Percentiles rank a stretch among this genome's conserved stretches.
These are phyloP conservation scores for Lates japonicus DNA, from an alignment of 2,797 vertebrate genomes.

Conservation along the genomic window DNA sequence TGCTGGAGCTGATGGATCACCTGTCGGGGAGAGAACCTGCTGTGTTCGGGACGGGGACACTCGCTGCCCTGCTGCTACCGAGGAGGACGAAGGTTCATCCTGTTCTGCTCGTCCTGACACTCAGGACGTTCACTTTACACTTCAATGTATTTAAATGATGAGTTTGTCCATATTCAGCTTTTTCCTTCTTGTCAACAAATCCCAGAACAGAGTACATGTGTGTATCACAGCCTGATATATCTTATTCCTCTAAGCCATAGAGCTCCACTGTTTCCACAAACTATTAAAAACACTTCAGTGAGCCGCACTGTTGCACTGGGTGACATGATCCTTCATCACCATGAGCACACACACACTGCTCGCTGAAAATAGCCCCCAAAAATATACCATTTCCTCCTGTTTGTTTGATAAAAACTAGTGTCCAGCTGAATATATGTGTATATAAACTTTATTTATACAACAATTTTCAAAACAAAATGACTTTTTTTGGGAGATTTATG, in stretches of 20 bases:
- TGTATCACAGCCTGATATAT: background rate
- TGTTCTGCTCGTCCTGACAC: slow-evolving; percentile 6
- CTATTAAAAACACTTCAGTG: background rate
- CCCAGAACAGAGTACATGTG: too few relatives aligned
- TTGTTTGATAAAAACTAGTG: too few relatives aligned
- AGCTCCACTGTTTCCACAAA: background rate
- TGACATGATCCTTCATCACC: background rate
- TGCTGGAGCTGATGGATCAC: slow-evolving; percentile 67
- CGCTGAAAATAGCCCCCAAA: too few relatives aligned
- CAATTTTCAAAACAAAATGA: too few relatives aligned
- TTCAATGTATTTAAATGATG: background rate
- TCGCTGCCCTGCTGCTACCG: slow-evolving; percentile 12
- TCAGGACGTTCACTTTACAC: background rate
- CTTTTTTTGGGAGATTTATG: too few relatives aligned
- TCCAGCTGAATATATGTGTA: too few relatives aligned
- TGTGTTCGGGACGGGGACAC: slow-evolving; percentile 22
- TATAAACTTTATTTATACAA: too few relatives aligned
- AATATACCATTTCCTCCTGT: too few relatives aligned
- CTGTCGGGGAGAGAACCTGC: slow-evolving; percentile 46
- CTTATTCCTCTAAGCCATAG: background rate
- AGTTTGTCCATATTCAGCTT: background rate
- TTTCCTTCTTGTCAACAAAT: background rate
- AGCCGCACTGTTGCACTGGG: background rate
- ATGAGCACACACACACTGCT: background rate
- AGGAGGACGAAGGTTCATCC: slow-evolving; percentile 28